Conservation (phyloP, 1,140 invertebrate species). For the Cherax destructor region DNA sequence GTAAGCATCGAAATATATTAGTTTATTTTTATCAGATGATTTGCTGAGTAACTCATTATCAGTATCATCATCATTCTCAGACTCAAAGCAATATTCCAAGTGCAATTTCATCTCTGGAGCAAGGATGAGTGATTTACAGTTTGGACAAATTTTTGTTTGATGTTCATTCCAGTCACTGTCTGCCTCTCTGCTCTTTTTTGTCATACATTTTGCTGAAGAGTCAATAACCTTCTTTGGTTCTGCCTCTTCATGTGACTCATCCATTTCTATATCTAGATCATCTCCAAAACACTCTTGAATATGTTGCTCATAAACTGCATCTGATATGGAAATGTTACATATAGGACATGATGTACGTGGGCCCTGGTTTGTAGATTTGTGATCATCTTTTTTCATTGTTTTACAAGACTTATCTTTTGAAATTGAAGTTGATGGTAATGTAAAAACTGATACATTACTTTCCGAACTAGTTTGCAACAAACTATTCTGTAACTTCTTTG, state of each 20-base stretch:
- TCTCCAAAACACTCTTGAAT: conserved; percentile 35
- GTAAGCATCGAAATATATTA: neutral
- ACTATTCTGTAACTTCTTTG: neutral
- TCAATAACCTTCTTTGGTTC: neutral
- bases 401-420: neutral
- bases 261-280: conserved; percentile 25
- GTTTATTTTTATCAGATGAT: neutral
- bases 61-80: conserved; percentile 18
- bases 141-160: conserved; percentile 4
- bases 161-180: neutral
- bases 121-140: conserved; percentile 25
- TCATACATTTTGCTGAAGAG: neutral
- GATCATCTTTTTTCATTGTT: neutral
- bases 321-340: neutral
- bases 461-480: too few relatives aligned
- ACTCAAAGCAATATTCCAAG: conserved; percentile 34
- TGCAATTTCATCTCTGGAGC: conserved; percentile 33
- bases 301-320: conserved; percentile 22
- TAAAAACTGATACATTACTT: neutral
- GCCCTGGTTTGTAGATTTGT: neutral
- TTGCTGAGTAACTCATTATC: neutral
- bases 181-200: neutral
- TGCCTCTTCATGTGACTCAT: neutral
- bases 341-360: conserved; percentile 12
- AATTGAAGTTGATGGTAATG: neutral